Evolutionary conservation across 2,113 vertebrate species (phyloP).

Genomic region (Odobenus rosmarus): DNA sequence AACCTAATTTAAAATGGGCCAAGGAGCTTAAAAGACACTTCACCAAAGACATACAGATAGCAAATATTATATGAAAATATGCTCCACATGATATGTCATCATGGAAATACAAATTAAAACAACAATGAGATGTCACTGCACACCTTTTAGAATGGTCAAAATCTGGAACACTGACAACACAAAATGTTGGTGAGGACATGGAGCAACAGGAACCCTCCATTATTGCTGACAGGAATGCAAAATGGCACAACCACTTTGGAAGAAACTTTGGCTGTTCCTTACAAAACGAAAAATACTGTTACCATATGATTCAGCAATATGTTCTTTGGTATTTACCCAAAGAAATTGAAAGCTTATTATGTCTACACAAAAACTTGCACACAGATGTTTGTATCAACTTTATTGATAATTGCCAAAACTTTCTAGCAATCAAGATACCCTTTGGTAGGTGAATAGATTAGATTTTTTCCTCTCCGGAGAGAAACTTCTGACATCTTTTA

Average conservation of each 20-base stretch:
- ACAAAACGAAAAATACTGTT: background rate
- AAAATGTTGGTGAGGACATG: background rate
- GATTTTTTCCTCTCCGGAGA: background rate
- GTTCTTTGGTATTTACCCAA: background rate
- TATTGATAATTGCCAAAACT: background rate
- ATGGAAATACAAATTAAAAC: background rate
- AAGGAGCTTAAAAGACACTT: background rate
- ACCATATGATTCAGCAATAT: background rate
- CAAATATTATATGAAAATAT: background rate
- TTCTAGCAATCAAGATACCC: background rate
- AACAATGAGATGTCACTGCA: background rate
- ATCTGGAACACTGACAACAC: background rate
- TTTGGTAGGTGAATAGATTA: background rate
- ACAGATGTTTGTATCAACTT: background rate
- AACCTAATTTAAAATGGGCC: background rate
- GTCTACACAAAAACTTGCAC: background rate
- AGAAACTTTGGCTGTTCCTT: background rate
- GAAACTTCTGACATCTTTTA: background rate
- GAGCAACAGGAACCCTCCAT: background rate
- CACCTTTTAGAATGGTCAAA: background rate
- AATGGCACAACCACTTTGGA: background rate
- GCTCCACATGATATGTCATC: background rate
- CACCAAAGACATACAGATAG: background rate
- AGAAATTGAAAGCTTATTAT: background rate
- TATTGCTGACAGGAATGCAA: background rate